These are phyloP conservation scores for Hylaea fasciaria DNA, from an alignment of 2,888 invertebrate genomes.

Conservation along the genomic window DNA sequence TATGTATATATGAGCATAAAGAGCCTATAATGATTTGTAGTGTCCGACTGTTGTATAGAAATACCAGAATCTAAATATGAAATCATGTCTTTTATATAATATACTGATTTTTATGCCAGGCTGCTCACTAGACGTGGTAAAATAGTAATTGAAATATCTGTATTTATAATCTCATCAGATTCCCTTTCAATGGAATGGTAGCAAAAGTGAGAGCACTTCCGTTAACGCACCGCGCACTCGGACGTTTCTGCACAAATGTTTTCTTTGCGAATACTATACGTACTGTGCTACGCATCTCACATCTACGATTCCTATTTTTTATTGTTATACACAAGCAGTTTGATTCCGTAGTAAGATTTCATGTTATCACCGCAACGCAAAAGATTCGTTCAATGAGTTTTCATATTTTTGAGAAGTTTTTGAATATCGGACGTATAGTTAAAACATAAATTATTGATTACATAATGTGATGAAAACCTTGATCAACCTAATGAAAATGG, in stretches of 20 bases:
- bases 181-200: slow-evolving; percentile 61
- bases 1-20: too few species aligned
- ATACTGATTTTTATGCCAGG: slow-evolving; percentile 6
- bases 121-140: slow-evolving; percentile 15
- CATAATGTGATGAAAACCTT: too few species aligned
- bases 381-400: too few species aligned
- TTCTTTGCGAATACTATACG: slow-evolving; percentile 1
- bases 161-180: slow-evolving; percentile 61
- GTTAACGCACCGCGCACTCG: slow-evolving; percentile 23
- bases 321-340: too few species aligned
- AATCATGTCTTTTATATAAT: slow-evolving; percentile 2
- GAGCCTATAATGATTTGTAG: too few species aligned
- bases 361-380: too few species aligned
- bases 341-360: too few species aligned
- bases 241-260: slow-evolving; percentile 33
- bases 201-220: slow-evolving; percentile 66
- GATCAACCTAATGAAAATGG: too few species aligned
- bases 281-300: slow-evolving; percentile 1
- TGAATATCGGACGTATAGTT: too few species aligned
- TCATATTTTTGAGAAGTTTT: too few species aligned
- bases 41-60: too few species aligned
- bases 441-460: too few species aligned
- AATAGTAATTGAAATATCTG: slow-evolving; percentile 45
- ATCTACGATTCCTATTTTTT: slow-evolving; percentile 2
- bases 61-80: not conserved